These are phyloP conservation scores for Tipula helvola DNA, from an alignment of 2,888 invertebrate species.

Conservation along the genomic window DNA sequence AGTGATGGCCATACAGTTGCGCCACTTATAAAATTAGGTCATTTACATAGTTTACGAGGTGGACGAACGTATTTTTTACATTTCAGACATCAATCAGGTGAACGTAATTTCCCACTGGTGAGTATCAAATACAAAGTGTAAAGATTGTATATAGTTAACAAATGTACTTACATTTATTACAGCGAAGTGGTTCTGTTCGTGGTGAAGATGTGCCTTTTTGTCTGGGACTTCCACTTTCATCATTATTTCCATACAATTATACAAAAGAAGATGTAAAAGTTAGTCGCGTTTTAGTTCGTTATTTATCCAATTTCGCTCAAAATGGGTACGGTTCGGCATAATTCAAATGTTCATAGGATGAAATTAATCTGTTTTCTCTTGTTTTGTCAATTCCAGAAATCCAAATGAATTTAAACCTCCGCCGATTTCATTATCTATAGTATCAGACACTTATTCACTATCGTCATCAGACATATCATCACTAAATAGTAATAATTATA, in stretches of 20 bases:
- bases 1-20: slow-evolving; percentile 89
- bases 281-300: slow-evolving; percentile 67
- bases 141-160: not conserved
- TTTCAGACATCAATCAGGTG: slow-evolving; percentile 73
- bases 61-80: slow-evolving; percentile 79
- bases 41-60: slow-evolving; percentile 64
- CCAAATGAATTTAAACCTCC: slow-evolving; percentile 21
- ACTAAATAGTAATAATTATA: not conserved
- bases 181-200: slow-evolving; percentile 69
- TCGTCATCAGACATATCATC: slow-evolving; percentile 7
- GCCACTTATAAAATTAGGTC: slow-evolving; percentile 64
- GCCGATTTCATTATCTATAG: slow-evolving; percentile 13
- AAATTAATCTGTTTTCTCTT: not conserved
- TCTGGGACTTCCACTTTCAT: slow-evolving; percentile 62
- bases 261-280: slow-evolving; percentile 63
- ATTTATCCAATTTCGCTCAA: slow-evolving; percentile 76
- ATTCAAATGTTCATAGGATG: not conserved
- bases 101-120: slow-evolving; percentile 67
- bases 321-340: slow-evolving; percentile 54
- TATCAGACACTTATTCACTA: slow-evolving; percentile 13
- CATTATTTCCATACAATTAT: slow-evolving; percentile 63
- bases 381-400: slow-evolving; percentile 15
- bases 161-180: slow-evolving; percentile 20
- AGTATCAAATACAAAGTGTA: slow-evolving; percentile 15
- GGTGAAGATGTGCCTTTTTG: slow-evolving; percentile 81